Evolutionary conservation across 2,797 vertebrate genomes (phyloP), one percentile per base, ranked within the genome.

Genomic region (Emydoidea blandingii): DNA sequence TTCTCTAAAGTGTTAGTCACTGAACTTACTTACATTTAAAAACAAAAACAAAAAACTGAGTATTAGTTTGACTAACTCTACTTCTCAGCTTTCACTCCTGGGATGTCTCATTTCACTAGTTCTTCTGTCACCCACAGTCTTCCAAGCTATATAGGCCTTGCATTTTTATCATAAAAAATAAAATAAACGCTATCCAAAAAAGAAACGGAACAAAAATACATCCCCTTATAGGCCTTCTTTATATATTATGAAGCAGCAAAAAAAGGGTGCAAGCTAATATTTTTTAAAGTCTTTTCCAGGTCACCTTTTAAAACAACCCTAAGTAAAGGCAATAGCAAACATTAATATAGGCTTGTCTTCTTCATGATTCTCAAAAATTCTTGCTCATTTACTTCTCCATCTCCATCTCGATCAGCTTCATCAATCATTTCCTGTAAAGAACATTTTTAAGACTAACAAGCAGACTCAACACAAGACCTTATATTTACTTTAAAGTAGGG

Each of bases 311-410:
- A 83, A 95, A 44, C 54, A 85, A 81, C 81, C 93, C 50, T 81
- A 92, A 1, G n/a, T 72, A 53, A 92, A 94, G 56, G 79, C 65
- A 96, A 92, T 53, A 79, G 34, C 18, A 85, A 5, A 56, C 81
- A 92, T 68, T 98, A 99, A 97, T 99, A 99, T 49, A 99, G 98
- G 92, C 98, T 99, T 29, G 99, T 99, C 97, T 99, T 99, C 98
- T 99, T 99, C 99, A 99, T 99, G 95, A 99, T 99, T 96, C 98
- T 98, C 94, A 99, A 97, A 97, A 99, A 99, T 95, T 99, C 99
- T 98, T 99, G 98, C 97, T 99, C 99, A 19, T 98, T 99, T 74
- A 99, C 99, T 98, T 99, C 99, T 19, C 99, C 99, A 74, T 99
- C 99, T 44, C 99, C 99, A n/a, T 99, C 99, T 95, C 98, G 96